A percentile compares a stretch with the other conserved stretches of the same genome.
Conservation (phyloP, 2,888 invertebrate genomes). For the Idaea dimidiata region DNA sequence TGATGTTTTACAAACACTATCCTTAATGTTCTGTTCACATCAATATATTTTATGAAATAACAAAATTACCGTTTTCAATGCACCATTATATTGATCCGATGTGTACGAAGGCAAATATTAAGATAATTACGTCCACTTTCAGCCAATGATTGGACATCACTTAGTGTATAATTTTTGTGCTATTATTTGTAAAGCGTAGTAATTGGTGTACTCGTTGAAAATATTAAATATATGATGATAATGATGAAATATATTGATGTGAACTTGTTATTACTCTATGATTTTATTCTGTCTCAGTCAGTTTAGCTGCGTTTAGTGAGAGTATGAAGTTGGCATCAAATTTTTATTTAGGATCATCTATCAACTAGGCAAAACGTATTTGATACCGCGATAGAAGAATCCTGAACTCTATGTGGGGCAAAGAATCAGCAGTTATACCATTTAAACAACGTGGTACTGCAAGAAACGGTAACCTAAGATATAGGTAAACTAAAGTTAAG, state of each 20-base stretch:
- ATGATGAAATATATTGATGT: conserved; percentile 20
- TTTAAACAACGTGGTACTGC: no score
- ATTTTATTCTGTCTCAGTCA: background rate
- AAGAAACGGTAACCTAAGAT: no score
- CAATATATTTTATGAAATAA: conserved; percentile 33
- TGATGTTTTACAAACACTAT: conserved; percentile 7
- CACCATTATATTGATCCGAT: conserved; percentile 57
- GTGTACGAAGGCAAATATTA: conserved; percentile 61
- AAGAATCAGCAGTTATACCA: no score
- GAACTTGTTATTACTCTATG: background rate
- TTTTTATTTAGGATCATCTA: no score
- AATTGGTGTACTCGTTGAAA: conserved; percentile 38
- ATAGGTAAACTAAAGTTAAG: no score
- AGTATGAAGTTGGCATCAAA: no score
- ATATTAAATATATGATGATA: conserved; percentile 27
- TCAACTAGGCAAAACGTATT: no score
- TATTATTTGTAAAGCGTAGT: conserved; percentile 67
- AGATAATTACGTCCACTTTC: conserved; percentile 69
- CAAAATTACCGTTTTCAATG: conserved; percentile 66
- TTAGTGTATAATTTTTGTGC: conserved; percentile 58
- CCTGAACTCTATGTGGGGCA: no score
- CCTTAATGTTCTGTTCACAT: conserved; percentile 5
- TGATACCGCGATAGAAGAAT: no score
- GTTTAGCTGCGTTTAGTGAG: no score
- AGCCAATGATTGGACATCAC: conserved; percentile 69